These are phyloP conservation scores for Takifugu flavidus DNA, from an alignment of 2,113 vertebrate genomes.

Conservation along the genomic window DNA sequence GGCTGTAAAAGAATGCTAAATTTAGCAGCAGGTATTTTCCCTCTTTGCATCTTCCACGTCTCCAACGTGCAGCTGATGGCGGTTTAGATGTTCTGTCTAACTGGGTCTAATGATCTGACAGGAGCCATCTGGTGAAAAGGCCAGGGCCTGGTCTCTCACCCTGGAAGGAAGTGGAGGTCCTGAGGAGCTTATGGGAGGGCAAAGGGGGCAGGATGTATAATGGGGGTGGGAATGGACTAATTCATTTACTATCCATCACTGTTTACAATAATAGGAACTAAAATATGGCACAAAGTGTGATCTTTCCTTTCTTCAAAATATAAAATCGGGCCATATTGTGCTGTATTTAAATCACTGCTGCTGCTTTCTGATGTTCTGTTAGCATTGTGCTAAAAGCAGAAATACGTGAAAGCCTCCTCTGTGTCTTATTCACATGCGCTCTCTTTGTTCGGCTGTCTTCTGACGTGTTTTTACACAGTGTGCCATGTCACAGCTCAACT, in stretches of 20 bases:
- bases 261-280: slow-evolving; percentile 1
- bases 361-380: slow-evolving; percentile 9
- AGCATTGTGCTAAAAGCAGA: slow-evolving; percentile 6
- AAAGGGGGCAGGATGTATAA: slow-evolving; percentile 80
- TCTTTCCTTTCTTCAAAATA: too few relatives aligned
- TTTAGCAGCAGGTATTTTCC: slow-evolving; percentile 3
- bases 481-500: slow-evolving; percentile 42
- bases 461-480: slow-evolving; percentile 45
- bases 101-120: slow-evolving; percentile 68
- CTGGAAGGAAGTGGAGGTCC: slow-evolving; percentile 81
- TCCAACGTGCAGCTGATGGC: background rate
- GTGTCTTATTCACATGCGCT: slow-evolving; percentile 28
- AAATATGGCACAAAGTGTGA: background rate
- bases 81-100: too few relatives aligned
- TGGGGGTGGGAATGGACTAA: slow-evolving; percentile 49
- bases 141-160: slow-evolving; percentile 80
- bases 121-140: slow-evolving; percentile 79
- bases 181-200: slow-evolving; percentile 62
- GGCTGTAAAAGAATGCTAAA: background rate
- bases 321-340: too few relatives aligned
- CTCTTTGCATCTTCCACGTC: background rate
- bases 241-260: slow-evolving; percentile 28
- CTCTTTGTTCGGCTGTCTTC: slow-evolving; percentile 29
- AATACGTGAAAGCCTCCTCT: slow-evolving; percentile 55
- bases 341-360: background rate